Base-by-base conservation (phyloP, 1,140 invertebrate species). In the Solen grandis region DNA sequence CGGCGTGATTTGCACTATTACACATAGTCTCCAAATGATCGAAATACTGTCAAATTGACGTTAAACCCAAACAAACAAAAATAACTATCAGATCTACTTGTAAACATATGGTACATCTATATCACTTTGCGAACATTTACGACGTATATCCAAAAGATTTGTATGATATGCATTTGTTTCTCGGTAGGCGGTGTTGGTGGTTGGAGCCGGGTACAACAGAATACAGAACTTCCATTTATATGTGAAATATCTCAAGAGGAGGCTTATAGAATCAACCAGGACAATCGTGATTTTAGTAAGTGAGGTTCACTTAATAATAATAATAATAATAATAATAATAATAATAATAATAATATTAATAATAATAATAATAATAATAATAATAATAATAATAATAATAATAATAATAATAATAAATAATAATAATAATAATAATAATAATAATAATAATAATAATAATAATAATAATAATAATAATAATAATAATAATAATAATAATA, bases 241-340 rank as follows among this genome's bases (percentile, higher is more conserved):
- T 90, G 89, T 84, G 89, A 90, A 46, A 89, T 90, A 22, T 69
- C 73, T 25, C 69, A 59, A 50, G 25, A 65, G 0, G 87, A 90
- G 59, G 82, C 86, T 5, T 88, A 88, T 78, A 76, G 87, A 27
- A 85, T 90, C 19, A 41, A 79, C 8, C 81, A 87, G 50, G 80
- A 84, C 5, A 50, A 82, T 0, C 72, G 89, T 63, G 88, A 88
- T 60, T 85, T 84, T 63, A 84, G 89, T 89, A 82, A 81, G 84
- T 68, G 31, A 29, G 63, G 16, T 13, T 31, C 8, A 22, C 0
- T 46, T 50, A 31, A 62, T 41, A 5, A 27, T 68, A 16, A 25
- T 5, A 5, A 68, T 41, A 14, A 31, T n/a, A 29, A 10, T 25
- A 4, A n/a, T n/a, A n/a, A n/a, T n/a, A n/a, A n/a, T n/a, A n/a